phyloP scores from a whole-genome alignment of 2,113 vertebrate species.

The Pundamilia nyererei region DNA sequence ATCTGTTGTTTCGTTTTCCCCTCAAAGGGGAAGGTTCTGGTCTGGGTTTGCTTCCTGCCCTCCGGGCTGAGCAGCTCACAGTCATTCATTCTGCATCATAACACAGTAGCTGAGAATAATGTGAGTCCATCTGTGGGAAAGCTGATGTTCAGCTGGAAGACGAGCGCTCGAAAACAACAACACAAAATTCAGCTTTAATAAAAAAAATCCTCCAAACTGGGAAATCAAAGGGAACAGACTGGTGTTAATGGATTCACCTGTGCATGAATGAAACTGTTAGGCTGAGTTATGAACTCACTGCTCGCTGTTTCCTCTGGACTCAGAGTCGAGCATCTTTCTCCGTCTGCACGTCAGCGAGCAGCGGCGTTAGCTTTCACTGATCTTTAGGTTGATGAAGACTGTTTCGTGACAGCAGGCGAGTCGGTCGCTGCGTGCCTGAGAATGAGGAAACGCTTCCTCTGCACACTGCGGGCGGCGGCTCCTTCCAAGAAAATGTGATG shows the following conservation, averaged over 20 bases:
- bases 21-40: neutral
- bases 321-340: neutral
- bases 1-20: neutral
- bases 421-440: neutral
- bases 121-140: neutral
- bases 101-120: neutral
- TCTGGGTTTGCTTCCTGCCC: neutral
- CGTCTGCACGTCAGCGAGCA: neutral
- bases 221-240: neutral
- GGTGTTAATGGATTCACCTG: neutral
- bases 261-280: neutral
- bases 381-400: neutral
- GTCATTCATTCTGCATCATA: neutral
- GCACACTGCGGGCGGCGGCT: neutral
- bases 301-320: neutral
- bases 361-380: neutral
- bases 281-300: neutral
- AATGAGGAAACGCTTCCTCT: neutral
- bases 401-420: neutral
- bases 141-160: neutral
- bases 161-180: neutral
- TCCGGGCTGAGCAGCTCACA: neutral
- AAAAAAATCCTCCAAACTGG: neutral
- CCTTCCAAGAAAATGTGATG: neutral
- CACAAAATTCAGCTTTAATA: neutral